These are phyloP conservation scores for Campoletis sonorensis DNA, from an alignment of 1,140 invertebrate genomes.

Conservation along the genomic window DNA sequence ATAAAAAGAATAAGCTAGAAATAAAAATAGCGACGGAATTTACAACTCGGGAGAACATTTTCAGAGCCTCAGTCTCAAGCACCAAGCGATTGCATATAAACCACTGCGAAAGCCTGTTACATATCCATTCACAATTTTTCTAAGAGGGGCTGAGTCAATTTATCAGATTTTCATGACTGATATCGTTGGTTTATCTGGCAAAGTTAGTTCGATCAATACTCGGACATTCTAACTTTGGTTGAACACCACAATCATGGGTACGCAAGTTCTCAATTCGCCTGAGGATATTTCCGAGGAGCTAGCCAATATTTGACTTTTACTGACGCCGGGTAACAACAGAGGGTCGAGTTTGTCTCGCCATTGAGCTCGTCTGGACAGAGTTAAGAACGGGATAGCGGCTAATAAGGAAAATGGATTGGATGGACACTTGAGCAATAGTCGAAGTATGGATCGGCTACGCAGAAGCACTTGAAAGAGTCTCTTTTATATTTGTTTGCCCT, in stretches of 20 bases:
- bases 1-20: too few species aligned
- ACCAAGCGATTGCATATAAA: background rate
- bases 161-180: background rate
- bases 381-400: background rate
- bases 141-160: background rate
- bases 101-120: background rate
- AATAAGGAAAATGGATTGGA: slow-evolving; percentile 25
- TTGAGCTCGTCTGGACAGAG: background rate
- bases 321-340: slow-evolving; percentile 8
- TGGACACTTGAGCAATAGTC: background rate
- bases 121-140: background rate
- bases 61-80: too few species aligned
- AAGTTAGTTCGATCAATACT: slow-evolving; percentile 1
- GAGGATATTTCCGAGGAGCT: slow-evolving; percentile 1
- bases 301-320: slow-evolving; percentile 11
- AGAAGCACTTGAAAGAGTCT: background rate
- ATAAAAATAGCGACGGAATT: too few species aligned
- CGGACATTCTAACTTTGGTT: background rate
- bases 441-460: background rate
- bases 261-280: background rate
- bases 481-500: slow-evolving; percentile 18
- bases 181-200: background rate
- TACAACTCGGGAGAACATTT: too few species aligned
- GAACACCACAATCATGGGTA: background rate
- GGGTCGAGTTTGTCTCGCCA: background rate